phyloP scores from a whole-genome alignment of 2,888 invertebrate genomes.

The Scaptomyza flava region DNA sequence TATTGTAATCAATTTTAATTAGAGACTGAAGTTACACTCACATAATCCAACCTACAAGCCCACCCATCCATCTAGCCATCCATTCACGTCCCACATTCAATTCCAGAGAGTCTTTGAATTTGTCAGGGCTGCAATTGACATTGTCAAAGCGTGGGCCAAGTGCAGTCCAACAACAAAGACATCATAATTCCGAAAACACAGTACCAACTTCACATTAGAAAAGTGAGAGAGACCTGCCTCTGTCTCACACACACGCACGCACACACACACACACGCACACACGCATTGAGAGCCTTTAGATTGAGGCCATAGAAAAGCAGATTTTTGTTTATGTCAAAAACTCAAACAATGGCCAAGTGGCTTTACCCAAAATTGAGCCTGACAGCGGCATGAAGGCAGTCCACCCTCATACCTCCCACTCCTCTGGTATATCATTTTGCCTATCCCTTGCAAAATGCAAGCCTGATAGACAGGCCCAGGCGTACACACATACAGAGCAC shows the following conservation, averaged over 20 bases:
- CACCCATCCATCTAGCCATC: neutral
- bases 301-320: conserved; percentile 53
- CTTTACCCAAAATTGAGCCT: conserved; percentile 73
- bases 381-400: conserved; percentile 57
- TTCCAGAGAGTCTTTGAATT: conserved; percentile 26
- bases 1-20: conserved; percentile 80
- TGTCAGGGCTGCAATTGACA: conserved; percentile 67
- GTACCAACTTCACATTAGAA: conserved; percentile 47
- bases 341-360: conserved; percentile 75
- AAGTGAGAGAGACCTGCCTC: conserved; percentile 46
- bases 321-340: conserved; percentile 78
- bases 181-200: conserved; percentile 51
- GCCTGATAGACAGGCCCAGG: conserved; percentile 32
- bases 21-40: conserved; percentile 37
- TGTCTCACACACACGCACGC: conserved; percentile 32
- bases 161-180: conserved; percentile 60
- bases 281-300: conserved; percentile 19
- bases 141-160: conserved; percentile 65
- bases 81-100: conserved; percentile 5
- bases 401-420: neutral
- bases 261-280: conserved; percentile 10
- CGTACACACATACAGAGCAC: conserved; percentile 11
- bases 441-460: conserved; percentile 40
- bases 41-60: neutral
- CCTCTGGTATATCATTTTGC: conserved; percentile 5